A percentile compares a stretch with the other conserved stretches of the same genome.
Conservation (phyloP, 1,140 invertebrate species). For the Procambarus clarkii region DNA sequence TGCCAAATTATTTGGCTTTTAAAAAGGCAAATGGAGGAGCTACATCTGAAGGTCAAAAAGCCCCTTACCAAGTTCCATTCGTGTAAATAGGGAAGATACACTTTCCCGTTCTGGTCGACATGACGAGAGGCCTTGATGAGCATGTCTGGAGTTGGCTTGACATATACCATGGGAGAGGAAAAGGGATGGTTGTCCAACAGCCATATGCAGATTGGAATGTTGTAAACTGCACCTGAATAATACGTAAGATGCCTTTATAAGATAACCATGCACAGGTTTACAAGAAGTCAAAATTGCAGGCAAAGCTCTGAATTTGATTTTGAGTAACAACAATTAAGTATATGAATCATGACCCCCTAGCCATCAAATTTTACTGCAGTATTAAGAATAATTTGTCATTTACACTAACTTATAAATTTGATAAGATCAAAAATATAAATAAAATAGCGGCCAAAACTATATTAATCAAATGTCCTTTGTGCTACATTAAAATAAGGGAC, state of each 20-base stretch:
- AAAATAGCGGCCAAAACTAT: too few relatives aligned
- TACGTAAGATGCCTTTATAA: not conserved
- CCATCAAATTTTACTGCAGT: too few relatives aligned
- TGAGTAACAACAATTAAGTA: too few relatives aligned
- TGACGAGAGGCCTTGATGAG: constrained; percentile 94
- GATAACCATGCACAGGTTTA: not conserved
- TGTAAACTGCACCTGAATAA: constrained; percentile 84
- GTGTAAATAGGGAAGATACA: constrained; percentile 97
- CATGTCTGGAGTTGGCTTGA: constrained; percentile 97
- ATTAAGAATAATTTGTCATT: too few relatives aligned
- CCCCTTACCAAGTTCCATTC: constrained; percentile 90
- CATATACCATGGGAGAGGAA: constrained; percentile 98
- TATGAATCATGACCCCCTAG: too few relatives aligned
- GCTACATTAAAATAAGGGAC: too few relatives aligned
- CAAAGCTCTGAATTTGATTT: not conserved
- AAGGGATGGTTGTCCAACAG: constrained; percentile 97
- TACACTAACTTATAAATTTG: too few relatives aligned
- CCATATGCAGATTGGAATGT: constrained; percentile 98
- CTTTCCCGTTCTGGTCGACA: constrained; percentile 96
- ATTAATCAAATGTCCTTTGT: too few relatives aligned
- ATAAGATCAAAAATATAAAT: too few relatives aligned
- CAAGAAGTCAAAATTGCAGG: not conserved
- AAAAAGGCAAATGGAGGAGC: too few relatives aligned
- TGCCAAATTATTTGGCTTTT: too few relatives aligned
- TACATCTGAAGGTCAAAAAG: too few relatives aligned